Percentiles rank a stretch among this genome's conserved stretches.
phyloP scores from a whole-genome alignment of 2,113 vertebrate species.

The Eulemur macaco region DNA sequence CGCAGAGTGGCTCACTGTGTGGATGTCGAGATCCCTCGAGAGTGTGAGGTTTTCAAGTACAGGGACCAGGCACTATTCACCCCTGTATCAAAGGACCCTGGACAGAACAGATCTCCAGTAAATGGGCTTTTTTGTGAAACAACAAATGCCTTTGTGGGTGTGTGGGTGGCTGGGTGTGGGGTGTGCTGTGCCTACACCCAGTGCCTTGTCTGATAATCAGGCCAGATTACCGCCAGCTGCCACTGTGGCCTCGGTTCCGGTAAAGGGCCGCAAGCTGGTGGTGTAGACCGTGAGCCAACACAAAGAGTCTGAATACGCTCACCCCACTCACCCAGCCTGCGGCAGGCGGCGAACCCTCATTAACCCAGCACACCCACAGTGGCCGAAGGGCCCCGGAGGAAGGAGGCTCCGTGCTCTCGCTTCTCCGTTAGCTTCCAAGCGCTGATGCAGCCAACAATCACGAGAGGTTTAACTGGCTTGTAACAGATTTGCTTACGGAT shows the following conservation, averaged over 20 bases:
- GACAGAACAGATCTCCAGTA: background rate
- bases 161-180: too few relatives aligned
- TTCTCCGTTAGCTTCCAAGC: background rate
- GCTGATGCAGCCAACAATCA: background rate
- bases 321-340: background rate
- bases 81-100: background rate
- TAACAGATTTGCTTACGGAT: conserved; percentile 57
- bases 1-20: background rate
- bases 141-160: background rate
- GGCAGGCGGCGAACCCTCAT: background rate
- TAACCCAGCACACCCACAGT: fast-evolving
- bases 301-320: background rate
- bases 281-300: background rate
- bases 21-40: fast-evolving
- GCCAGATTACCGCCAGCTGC: conserved; percentile 5
- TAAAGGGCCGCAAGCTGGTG: background rate
- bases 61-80: background rate
- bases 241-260: background rate
- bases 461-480: background rate
- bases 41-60: background rate
- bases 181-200: too few relatives aligned
- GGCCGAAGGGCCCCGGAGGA: background rate
- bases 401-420: background rate
- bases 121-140: background rate
- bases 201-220: background rate